Conservation (phyloP, 1,140 invertebrate species). For the Papilio machaon region DNA sequence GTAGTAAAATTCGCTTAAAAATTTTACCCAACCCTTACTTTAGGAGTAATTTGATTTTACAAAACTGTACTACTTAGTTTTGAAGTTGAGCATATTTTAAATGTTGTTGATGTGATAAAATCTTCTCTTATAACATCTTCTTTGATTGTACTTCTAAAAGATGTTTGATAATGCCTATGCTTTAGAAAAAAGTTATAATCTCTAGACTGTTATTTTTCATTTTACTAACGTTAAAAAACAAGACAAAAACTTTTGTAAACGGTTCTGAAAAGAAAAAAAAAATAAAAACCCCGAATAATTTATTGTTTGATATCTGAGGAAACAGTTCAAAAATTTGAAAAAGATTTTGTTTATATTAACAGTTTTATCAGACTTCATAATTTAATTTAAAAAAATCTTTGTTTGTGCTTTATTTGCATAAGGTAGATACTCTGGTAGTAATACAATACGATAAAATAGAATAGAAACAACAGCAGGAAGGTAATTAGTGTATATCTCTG, state of each 20-base stretch:
- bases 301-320: too few species aligned
- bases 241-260: too few species aligned
- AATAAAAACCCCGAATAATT: too few species aligned
- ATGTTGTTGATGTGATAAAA: not conserved
- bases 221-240: too few species aligned
- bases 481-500: not conserved
- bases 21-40: too few species aligned
- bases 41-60: too few species aligned
- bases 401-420: not conserved
- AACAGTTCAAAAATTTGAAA: too few species aligned
- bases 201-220: not conserved
- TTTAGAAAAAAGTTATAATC: not conserved
- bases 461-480: not conserved
- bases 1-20: too few species aligned
- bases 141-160: not conserved
- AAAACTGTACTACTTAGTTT: not conserved
- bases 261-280: too few species aligned
- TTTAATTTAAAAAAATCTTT: too few species aligned
- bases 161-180: not conserved
- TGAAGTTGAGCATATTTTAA: not conserved
- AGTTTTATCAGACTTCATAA: too few species aligned
- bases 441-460: conserved; percentile 1
- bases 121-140: not conserved
- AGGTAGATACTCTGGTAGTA: not conserved
- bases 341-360: too few species aligned